phyloP scores from a whole-genome alignment of 2,888 invertebrate genomes.

The Zygaena filipendulae region DNA sequence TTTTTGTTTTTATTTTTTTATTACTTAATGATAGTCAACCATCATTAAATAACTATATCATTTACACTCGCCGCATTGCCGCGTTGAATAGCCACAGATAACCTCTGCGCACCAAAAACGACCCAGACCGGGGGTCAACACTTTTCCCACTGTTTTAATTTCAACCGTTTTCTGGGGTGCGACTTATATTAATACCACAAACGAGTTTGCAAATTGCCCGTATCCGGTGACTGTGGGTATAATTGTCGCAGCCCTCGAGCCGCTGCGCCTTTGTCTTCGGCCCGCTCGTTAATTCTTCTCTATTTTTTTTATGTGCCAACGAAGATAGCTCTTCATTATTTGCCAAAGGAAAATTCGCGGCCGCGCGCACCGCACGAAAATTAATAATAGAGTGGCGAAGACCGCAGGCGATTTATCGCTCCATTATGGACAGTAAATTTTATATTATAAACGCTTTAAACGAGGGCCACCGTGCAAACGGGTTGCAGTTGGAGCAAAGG shows the following conservation, averaged over 20 bases:
- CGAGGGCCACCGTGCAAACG: slow-evolving; percentile 14
- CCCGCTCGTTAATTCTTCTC: slow-evolving; percentile 28
- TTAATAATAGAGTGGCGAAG: slow-evolving; percentile 37
- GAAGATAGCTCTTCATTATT: slow-evolving; percentile 41
- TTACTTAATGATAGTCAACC: neutral
- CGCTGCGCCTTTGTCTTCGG: slow-evolving; percentile 33
- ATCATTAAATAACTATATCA: neutral
- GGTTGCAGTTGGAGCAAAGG: too few relatives aligned
- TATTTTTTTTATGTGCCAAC: slow-evolving; percentile 20
- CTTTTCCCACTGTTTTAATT: too few relatives aligned
- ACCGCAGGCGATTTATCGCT: slow-evolving; percentile 35
- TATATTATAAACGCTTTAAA: slow-evolving; percentile 33
- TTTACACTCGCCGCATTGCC: too few relatives aligned
- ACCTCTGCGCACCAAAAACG: too few relatives aligned
- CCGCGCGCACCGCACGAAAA: slow-evolving; percentile 27
- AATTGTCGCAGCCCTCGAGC: too few relatives aligned
- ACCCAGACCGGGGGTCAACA: slow-evolving; percentile 20
- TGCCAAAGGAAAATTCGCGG: slow-evolving; percentile 34
- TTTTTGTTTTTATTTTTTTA: neutral
- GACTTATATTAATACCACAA: slow-evolving; percentile 38
- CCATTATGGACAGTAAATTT: slow-evolving; percentile 43
- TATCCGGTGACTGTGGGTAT: slow-evolving; percentile 24
- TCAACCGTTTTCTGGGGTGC: too few relatives aligned
- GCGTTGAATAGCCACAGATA: too few relatives aligned
- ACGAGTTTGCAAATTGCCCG: slow-evolving; percentile 39